A percentile compares a stretch with the other conserved stretches of the same genome.
phyloP scores from a whole-genome alignment of 2,113 vertebrate genomes.

The Pterocles burchelli region DNA sequence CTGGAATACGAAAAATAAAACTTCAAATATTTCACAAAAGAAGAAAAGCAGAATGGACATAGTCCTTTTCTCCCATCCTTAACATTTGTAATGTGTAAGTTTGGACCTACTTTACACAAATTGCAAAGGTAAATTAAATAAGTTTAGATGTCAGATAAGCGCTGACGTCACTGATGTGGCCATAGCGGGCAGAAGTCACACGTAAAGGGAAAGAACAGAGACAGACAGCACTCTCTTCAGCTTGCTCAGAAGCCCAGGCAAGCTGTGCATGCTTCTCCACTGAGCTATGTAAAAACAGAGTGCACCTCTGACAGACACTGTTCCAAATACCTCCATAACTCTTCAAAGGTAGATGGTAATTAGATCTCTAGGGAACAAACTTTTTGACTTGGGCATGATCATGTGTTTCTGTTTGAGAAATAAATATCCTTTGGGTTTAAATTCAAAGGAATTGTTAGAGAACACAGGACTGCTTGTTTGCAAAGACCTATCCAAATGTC shows the following conservation, averaged over 20 bases:
- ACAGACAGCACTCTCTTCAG: not conserved
- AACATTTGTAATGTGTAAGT: not conserved
- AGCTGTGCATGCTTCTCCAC: not conserved
- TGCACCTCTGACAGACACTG: not conserved
- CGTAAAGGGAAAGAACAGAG: not conserved
- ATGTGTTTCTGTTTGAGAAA: not conserved
- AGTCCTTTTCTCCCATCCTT: not conserved
- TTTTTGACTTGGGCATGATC: not conserved
- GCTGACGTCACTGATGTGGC: not conserved
- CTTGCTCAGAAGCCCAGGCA: not conserved
- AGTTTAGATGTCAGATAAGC: not conserved
- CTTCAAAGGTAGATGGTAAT: not conserved
- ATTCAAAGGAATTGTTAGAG: constrained; percentile 30
- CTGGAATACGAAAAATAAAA: not conserved
- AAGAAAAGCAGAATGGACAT: not conserved
- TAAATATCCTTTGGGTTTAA: not conserved
- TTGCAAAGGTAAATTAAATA: not conserved
- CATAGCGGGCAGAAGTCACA: not conserved
- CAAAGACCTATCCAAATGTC: constrained; percentile 32
- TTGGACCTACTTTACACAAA: not conserved
- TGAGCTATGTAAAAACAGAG: not conserved
- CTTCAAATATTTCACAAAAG: not conserved
- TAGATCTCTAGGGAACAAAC: not conserved
- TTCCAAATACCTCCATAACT: not conserved
- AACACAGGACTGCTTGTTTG: constrained; percentile 21